These are phyloP conservation scores for Drosophila sturtevanti DNA, from an alignment of 1,140 invertebrate genomes.

Conservation along the genomic window DNA sequence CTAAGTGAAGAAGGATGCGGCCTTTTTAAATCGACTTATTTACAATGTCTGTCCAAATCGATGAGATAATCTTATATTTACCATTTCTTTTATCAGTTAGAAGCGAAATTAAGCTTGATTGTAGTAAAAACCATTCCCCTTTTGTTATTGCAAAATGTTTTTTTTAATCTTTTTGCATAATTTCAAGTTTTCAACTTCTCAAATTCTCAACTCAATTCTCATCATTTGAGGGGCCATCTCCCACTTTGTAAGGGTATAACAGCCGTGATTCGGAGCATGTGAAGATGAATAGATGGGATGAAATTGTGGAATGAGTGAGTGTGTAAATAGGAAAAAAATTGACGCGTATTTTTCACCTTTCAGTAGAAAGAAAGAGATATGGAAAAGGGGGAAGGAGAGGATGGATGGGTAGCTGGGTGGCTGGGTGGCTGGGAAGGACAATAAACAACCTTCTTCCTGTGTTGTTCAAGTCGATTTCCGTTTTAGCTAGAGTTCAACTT, in stretches of 20 bases:
- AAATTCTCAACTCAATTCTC: too few relatives aligned
- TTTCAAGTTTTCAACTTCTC: neutral
- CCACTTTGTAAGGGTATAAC: neutral
- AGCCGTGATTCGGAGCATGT: constrained; percentile 31
- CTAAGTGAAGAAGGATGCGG: too few relatives aligned
- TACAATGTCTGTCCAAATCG: too few relatives aligned
- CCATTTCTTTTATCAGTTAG: too few relatives aligned
- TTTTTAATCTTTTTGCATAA: neutral
- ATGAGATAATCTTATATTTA: too few relatives aligned
- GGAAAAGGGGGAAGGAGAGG: neutral
- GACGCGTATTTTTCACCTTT: constrained; percentile 61
- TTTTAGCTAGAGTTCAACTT: constrained; percentile 61
- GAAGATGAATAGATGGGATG: constrained; percentile 15
- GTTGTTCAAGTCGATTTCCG: constrained; percentile 74
- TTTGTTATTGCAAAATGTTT: neutral
- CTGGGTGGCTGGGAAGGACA: neutral
- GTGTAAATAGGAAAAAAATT: constrained; percentile 54
- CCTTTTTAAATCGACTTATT: neutral
- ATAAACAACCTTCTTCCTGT: constrained; percentile 58
- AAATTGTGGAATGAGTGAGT: neutral
- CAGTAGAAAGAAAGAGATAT: neutral
- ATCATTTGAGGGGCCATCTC: neutral
- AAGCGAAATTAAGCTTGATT: too few relatives aligned
- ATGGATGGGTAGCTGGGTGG: too few relatives aligned
- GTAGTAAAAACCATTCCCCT: too few relatives aligned